Evolutionary conservation across 2,888 invertebrate species (phyloP).

Genomic region (Xylocampa areola): DNA sequence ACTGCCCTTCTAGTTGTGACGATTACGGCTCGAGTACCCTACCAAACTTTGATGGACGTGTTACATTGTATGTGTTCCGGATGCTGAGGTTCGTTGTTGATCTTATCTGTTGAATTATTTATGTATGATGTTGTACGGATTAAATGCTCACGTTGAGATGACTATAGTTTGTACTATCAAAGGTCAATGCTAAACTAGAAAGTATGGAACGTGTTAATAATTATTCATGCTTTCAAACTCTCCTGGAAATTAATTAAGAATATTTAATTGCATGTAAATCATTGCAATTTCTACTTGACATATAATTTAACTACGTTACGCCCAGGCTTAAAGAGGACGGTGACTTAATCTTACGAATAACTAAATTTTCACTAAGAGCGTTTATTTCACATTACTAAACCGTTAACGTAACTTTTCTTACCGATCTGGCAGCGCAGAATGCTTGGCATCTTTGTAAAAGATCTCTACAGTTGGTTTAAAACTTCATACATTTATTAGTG

Average conservation of each 20-base stretch:
- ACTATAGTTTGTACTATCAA: neutral
- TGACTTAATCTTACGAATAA: no score
- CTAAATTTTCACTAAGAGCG: no score
- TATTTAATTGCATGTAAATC: neutral
- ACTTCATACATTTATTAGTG: no score
- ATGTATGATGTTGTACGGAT: constrained; percentile 13
- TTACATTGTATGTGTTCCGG: constrained; percentile 75
- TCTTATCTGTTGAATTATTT: constrained; percentile 38
- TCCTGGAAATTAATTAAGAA: neutral
- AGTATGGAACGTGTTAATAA: neutral
- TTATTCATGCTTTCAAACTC: neutral
- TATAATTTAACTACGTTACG: no score
- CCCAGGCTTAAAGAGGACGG: no score
- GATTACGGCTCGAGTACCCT: constrained; percentile 84
- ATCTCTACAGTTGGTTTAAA: no score
- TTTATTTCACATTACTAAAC: no score
- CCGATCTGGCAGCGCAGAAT: no score
- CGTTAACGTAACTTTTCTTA: no score
- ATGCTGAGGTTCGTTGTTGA: constrained; percentile 69
- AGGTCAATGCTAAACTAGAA: neutral
- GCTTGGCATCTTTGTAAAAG: no score
- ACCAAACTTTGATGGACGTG: constrained; percentile 87
- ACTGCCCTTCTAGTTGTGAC: constrained; percentile 87
- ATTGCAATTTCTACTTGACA: no score
- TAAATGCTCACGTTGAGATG: constrained; percentile 2